Base-by-base conservation (phyloP, 1,140 invertebrate genomes). In the Calosoma granatense region DNA sequence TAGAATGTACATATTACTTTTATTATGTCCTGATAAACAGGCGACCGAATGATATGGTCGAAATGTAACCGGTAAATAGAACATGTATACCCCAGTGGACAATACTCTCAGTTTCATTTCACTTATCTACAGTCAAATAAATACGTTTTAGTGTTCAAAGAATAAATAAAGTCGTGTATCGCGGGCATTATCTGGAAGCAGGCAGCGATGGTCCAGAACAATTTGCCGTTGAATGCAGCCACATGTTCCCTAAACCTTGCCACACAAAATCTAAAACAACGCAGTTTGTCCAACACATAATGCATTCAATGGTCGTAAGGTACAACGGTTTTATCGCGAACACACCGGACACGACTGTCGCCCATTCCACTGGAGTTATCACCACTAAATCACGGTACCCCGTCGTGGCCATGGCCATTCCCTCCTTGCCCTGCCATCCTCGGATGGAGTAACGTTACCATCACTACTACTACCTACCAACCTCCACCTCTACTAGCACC, bases 291-390 rank as follows among this genome's bases (percentile, higher is more conserved):
- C n/a, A n/a, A 36, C 6, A 36, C n/a, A 36, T 36, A 36, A 36
- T 36, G 26, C 41, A 47, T 47, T 47, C 41, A 47, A 47, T 17
- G 41, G 41, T 47, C 41, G 41, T 47, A 47, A 47, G 41, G 41
- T 17, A 17, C 26, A 4, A 4, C 3, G 41, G 9, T 47, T 47
- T 47, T 47, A 47, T 47, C 41, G 41, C 17, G 41, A 17, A n/a
- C 26, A 36, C 41, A 17, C 41, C 41, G 41, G 41, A 47, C 41
- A 47, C 41, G 17, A 47, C 6, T 47, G 41, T 47, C 41, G 41
- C 41, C 41, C 41, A 17, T 47, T 47, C 6, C 41, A 6, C 41
- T 6, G 9, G 41, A 47, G 41, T 47, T 47, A 47, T 47, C 41
- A 47, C 41, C 41, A 47, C 41, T 47, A 47, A 47, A 47, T 47